Evolutionary conservation across 2,797 vertebrate genomes (phyloP).

Genomic region (Pipistrellus nathusii): DNA sequence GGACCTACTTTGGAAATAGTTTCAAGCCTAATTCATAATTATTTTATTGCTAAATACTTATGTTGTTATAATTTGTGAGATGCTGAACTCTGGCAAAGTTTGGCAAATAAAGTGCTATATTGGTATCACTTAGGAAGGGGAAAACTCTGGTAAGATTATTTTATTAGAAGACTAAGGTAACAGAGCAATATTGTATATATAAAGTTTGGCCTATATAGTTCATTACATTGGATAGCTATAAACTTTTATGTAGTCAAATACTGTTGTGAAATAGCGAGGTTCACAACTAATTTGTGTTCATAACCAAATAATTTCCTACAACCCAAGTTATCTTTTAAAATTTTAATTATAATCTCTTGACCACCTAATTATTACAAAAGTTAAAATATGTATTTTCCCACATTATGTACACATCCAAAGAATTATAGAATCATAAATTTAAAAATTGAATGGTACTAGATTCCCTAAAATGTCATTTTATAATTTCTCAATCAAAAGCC

Average conservation of each 20-base stretch:
- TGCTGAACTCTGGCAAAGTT: constrained; percentile 27
- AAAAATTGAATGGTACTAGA: not conserved
- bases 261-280: constrained; percentile 31
- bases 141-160: not conserved
- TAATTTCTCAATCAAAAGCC: constrained; percentile 42
- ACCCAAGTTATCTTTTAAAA: constrained; percentile 35
- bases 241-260: constrained; percentile 16
- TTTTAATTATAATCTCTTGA: constrained; percentile 55
- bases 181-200: not conserved
- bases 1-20: not conserved
- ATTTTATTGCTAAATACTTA: constrained; percentile 47
- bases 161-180: constrained; percentile 32
- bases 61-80: not conserved
- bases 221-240: not conserved
- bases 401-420: not conserved
- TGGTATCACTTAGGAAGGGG: not conserved
- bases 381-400: constrained; percentile 23
- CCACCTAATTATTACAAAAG: not conserved
- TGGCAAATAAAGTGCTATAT: constrained; percentile 51
- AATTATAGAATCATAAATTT: constrained; percentile 33
- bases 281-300: constrained; percentile 31
- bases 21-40: constrained; percentile 25
- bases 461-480: constrained; percentile 20
- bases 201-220: constrained; percentile 31
- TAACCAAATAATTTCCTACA: not conserved